These are phyloP conservation scores for Rousettus leschenaultii DNA, from an alignment of 2,113 vertebrate species.

Conservation along the genomic window DNA sequence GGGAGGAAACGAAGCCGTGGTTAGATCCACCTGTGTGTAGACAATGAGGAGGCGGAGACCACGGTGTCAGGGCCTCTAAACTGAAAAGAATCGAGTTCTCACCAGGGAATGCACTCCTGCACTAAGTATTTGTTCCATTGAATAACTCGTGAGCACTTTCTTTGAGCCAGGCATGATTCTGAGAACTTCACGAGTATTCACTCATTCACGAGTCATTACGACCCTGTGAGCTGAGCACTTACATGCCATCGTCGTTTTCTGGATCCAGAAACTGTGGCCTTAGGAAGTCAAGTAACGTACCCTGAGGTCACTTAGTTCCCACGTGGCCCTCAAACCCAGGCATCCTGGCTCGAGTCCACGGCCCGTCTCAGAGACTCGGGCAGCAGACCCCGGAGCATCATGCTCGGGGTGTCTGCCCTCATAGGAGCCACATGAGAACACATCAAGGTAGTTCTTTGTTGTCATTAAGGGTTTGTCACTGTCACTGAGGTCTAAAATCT, in stretches of 20 bases:
- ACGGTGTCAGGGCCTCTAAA: neutral
- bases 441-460: neutral
- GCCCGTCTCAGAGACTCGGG: neutral
- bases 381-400: rapidly evolving
- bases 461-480: neutral
- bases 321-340: neutral
- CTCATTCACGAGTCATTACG: neutral
- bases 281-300: neutral
- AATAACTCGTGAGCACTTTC: neutral
- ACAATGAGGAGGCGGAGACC: neutral
- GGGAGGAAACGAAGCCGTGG: neutral
- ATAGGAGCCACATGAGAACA: neutral
- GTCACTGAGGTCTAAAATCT: neutral
- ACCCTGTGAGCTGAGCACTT: neutral
- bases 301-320: neutral
- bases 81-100: neutral
- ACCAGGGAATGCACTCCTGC: neutral
- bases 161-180: neutral
- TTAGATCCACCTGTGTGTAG: neutral
- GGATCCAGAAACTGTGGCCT: neutral
- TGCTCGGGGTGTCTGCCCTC: neutral
- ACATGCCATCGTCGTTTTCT: neutral
- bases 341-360: neutral
- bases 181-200: neutral
- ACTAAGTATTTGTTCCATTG: neutral